Conservation (phyloP, 1,140 invertebrate species). For the Pomacea maculata region DNA sequence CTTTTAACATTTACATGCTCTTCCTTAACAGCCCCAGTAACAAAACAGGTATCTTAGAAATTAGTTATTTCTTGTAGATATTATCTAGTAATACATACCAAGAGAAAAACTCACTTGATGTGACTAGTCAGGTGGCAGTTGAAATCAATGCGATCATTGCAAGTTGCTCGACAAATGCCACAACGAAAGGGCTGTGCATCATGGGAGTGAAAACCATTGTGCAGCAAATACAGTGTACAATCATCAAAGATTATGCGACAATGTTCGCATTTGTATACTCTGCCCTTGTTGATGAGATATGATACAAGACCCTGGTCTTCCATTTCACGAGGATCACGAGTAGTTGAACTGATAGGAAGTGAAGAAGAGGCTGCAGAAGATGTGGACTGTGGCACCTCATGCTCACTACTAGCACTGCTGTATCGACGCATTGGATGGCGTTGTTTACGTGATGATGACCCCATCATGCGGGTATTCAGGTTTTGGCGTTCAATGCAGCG, state of each 20-base stretch:
- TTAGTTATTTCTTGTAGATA: too few species aligned
- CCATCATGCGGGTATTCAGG: slow-evolving; percentile 54
- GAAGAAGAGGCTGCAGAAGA: slow-evolving; percentile 29
- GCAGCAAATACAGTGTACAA: slow-evolving; percentile 57
- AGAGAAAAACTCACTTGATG: slow-evolving; percentile 46
- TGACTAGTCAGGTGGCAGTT: slow-evolving; percentile 61
- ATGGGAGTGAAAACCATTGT: slow-evolving; percentile 60
- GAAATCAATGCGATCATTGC: slow-evolving; percentile 59
- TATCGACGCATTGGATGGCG: slow-evolving; percentile 57
- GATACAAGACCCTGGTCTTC: slow-evolving; percentile 47
- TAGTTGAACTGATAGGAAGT: slow-evolving; percentile 36
- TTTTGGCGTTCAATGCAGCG: slow-evolving; percentile 44
- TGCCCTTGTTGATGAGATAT: slow-evolving; percentile 49
- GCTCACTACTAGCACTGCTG: slow-evolving; percentile 45
- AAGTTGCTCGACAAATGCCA: slow-evolving; percentile 53
- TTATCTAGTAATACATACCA: too few species aligned
- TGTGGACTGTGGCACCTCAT: slow-evolving; percentile 39
- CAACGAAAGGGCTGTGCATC: slow-evolving; percentile 58
- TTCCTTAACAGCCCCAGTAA: too few species aligned
- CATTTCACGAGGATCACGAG: slow-evolving; percentile 25
- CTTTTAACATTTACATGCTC: too few species aligned
- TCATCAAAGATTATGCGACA: slow-evolving; percentile 61
- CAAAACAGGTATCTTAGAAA: too few species aligned
- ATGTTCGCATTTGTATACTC: slow-evolving; percentile 58
- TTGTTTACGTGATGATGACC: slow-evolving; percentile 48